phyloP scores from a whole-genome alignment of 2,888 invertebrate genomes.

The Alloplasta piceator region DNA sequence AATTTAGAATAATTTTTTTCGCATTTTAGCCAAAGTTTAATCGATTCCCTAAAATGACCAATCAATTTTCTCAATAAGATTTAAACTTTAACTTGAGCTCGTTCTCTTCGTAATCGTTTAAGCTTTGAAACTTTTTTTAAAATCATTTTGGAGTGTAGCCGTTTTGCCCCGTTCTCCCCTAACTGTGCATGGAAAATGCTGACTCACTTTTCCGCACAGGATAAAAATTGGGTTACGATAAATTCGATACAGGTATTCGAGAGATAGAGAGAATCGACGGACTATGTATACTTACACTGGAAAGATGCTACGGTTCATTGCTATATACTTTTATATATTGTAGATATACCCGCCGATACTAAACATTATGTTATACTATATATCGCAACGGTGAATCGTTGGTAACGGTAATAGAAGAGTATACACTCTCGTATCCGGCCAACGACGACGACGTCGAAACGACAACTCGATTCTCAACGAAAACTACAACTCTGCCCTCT shows the following conservation, averaged over 20 bases:
- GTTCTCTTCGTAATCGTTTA: no score
- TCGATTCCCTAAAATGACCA: no score
- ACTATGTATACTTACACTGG: constrained; percentile 11
- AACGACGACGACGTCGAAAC: constrained; percentile 56
- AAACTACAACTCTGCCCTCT: constrained; percentile 52
- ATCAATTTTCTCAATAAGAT: no score
- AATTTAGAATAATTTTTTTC: no score
- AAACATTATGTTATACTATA: constrained; percentile 21
- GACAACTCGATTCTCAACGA: constrained; percentile 60
- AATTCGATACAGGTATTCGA: constrained; percentile 60
- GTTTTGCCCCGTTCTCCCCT: not conserved
- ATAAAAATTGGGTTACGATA: constrained; percentile 60
- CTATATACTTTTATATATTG: constrained; percentile 39
- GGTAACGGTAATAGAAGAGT: constrained; percentile 55
- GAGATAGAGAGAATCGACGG: constrained; percentile 27
- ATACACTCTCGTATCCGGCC: constrained; percentile 55
- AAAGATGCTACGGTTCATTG: constrained; percentile 36
- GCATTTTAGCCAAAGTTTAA: no score
- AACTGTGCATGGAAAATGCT: constrained; percentile 24
- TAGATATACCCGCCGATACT: constrained; percentile 29
- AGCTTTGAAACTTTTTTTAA: no score
- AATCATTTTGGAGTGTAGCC: no score
- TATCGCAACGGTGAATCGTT: constrained; percentile 31
- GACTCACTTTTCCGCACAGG: constrained; percentile 35
- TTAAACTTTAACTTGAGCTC: no score